Evolutionary conservation across 2,888 invertebrate species (phyloP).

Genomic region (Acanthosepion esculentum): DNA sequence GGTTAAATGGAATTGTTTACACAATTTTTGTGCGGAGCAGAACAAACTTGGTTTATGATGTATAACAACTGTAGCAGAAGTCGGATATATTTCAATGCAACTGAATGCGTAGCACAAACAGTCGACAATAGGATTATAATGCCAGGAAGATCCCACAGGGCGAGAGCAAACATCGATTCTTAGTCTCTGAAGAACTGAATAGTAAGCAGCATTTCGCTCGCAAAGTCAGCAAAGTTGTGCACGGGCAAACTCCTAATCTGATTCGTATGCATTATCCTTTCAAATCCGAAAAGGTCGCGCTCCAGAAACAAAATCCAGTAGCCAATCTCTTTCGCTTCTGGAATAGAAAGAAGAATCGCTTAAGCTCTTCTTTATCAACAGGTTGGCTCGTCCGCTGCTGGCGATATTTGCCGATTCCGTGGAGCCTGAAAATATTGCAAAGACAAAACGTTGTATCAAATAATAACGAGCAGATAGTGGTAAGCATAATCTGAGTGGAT

Average conservation of each 20-base stretch:
- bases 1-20: neutral
- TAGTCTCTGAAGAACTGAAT: neutral
- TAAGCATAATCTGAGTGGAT: no score
- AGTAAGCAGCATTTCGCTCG: neutral
- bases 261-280: neutral
- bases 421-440: no score
- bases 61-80: neutral
- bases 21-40: neutral
- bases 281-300: neutral
- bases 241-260: neutral
- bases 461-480: no score
- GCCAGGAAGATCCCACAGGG: no score
- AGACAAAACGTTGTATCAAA: no score
- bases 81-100: neutral
- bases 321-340: neutral
- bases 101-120: neutral
- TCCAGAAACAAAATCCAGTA: neutral
- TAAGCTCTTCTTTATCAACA: conserved; percentile 13
- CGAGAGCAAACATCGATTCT: neutral
- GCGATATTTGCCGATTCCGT: no score
- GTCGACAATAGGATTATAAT: neutral
- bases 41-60: neutral
- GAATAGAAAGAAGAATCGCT: neutral
- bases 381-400: neutral
- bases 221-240: neutral